Evolutionary conservation across 2,797 vertebrate genomes (phyloP).

Genomic region (Calcarius lapponicus): DNA sequence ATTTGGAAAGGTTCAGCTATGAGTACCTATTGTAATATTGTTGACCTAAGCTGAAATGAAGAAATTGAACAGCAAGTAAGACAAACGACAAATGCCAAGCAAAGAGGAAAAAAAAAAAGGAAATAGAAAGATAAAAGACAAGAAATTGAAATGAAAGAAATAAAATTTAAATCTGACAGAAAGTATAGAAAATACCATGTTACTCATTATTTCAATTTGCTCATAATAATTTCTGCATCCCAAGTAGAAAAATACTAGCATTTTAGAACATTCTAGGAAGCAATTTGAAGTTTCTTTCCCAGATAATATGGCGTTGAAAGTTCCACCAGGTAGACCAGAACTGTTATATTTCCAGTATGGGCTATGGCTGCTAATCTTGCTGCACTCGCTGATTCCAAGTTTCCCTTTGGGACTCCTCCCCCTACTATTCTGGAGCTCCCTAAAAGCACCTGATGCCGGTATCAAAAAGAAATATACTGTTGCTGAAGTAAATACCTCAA

Average conservation of each 20-base stretch:
- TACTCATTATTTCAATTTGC: neutral
- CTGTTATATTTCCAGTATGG: neutral
- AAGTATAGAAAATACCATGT: neutral
- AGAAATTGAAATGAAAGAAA: neutral
- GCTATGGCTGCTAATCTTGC: neutral
- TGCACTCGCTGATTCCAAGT: neutral
- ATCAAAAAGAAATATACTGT: neutral
- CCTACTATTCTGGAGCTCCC: neutral
- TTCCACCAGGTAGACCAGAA: neutral
- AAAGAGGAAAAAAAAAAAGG: neutral
- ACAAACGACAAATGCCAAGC: neutral
- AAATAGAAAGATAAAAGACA: neutral
- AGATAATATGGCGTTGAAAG: neutral
- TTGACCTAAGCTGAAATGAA: neutral
- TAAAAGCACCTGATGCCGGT: neutral
- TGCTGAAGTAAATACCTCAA: neutral
- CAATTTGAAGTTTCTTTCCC: neutral
- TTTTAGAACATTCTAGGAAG: neutral
- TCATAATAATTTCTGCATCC: neutral
- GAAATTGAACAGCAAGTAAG: neutral
- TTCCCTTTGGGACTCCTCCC: neutral
- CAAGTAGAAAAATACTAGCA: neutral
- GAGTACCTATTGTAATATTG: neutral
- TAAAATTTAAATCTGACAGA: neutral
- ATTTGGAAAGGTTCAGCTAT: neutral